Conservation (phyloP, 2,113 vertebrate species). For the Ranitomeya variabilis region DNA sequence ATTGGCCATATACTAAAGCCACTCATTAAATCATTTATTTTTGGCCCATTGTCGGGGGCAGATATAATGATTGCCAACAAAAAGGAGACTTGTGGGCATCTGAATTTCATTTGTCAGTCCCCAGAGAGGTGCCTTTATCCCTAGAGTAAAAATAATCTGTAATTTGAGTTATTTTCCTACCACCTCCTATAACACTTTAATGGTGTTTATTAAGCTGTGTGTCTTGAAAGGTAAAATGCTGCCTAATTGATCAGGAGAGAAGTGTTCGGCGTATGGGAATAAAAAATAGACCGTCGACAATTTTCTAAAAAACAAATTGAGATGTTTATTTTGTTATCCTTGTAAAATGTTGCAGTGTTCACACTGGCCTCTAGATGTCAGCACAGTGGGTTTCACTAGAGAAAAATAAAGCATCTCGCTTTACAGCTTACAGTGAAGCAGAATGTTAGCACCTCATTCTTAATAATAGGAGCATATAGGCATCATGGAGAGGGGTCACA, state of each 20-base stretch:
- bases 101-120: neutral
- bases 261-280: neutral
- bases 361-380: neutral
- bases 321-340: neutral
- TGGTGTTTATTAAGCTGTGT: neutral
- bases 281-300: neutral
- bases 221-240: neutral
- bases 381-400: neutral
- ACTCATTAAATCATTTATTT: conserved; percentile 9
- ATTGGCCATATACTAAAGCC: neutral
- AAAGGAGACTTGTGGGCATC: neutral
- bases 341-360: neutral
- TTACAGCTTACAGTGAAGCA: neutral
- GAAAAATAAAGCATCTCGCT: neutral
- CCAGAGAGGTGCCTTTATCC: neutral
- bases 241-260: neutral
- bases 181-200: neutral
- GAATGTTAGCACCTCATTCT: neutral
- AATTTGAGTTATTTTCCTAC: conserved; percentile 7
- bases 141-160: neutral
- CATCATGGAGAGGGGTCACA: too few species aligned
- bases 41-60: neutral
- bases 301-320: neutral
- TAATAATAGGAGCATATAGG: too few species aligned
- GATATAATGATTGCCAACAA: neutral